Base-by-base conservation (phyloP, 2,888 invertebrate genomes). In the Mythimna lalbum region DNA sequence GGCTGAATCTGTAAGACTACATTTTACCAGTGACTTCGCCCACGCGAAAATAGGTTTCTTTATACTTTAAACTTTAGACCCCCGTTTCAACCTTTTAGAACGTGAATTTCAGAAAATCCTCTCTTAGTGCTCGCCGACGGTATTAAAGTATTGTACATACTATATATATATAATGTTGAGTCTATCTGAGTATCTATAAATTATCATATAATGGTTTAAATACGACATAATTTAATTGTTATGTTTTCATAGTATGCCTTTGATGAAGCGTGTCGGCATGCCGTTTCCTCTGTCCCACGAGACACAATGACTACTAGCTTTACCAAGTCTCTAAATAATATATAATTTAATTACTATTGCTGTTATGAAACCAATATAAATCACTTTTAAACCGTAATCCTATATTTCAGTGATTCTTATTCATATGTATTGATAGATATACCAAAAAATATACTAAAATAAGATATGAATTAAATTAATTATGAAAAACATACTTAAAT, bases 181-280 rank as follows among this genome's bases (percentile, higher is more conserved):
- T 66, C 21, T 60, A 72, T 71, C 27, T 49, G 17, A 63, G 56
- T 63, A 63, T 69, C 56, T 69, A 49, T 52, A 64, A 60, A 82
- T 81, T 76, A 81, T 74, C 82, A 82, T 82, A 76, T 78, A 77
- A 82, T 83, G 47, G 17, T 23, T 61, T 27, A 62, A 55, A 50
- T 63, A 62, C 53, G 50, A 76, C n/a, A 76, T 55, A 73, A 61
- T 47, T 59, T 63, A 62, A 73, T 80, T 82, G 56, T 76, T 59
- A 73, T 71, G 23, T 69, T 60, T 64, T 63, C 59, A 64, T 63
- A 65, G 68, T 52, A 50, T 50, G n/a, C 52, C 59, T 64, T 67
- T 60, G 60, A 59, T 36, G 23, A 60, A 47, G 27, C 21, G 31
- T 33, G 12, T 65, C 23, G 43, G 52, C 3, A 47, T 52, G 14